phyloP scores from a whole-genome alignment of 2,797 vertebrate species.

The Falco naumanni region DNA sequence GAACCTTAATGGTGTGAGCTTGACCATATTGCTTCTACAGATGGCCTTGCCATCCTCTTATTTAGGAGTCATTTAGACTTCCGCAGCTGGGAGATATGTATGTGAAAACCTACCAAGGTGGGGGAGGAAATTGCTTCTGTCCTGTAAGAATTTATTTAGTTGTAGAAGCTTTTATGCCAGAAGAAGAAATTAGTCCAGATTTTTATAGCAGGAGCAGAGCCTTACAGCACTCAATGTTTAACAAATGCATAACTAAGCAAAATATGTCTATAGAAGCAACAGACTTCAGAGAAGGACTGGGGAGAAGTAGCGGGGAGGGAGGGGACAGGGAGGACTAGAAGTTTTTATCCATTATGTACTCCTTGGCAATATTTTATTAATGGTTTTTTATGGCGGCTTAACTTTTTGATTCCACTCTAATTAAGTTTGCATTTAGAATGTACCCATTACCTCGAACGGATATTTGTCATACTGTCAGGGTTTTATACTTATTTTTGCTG shows the following conservation, averaged over 20 bases:
- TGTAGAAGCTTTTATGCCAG: not conserved
- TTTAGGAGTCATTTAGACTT: not conserved
- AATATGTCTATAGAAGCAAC: not conserved
- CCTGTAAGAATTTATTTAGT: not conserved
- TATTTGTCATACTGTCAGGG: conserved; percentile 48
- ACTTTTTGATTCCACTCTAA: conserved; percentile 49
- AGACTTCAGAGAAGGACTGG: not conserved
- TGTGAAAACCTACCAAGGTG: not conserved
- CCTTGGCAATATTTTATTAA: conserved; percentile 50
- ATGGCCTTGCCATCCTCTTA: not conserved
- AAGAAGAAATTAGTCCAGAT: not conserved
- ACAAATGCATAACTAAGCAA: not conserved
- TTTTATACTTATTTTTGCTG: conserved; percentile 18
- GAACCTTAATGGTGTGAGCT: not conserved
- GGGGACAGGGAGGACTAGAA: not conserved
- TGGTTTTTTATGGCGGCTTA: conserved; percentile 40
- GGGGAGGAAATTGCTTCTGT: not conserved
- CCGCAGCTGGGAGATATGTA: fast-evolving
- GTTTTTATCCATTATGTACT: conserved; percentile 2
- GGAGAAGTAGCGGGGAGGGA: not conserved
- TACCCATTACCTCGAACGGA: conserved; percentile 8
- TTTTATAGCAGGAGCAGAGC: not conserved
- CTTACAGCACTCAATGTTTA: not conserved
- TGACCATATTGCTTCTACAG: not conserved
- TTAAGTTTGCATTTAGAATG: conserved; percentile 44